Conservation (phyloP, 2,113 vertebrate genomes). For the Noturus placidus region DNA sequence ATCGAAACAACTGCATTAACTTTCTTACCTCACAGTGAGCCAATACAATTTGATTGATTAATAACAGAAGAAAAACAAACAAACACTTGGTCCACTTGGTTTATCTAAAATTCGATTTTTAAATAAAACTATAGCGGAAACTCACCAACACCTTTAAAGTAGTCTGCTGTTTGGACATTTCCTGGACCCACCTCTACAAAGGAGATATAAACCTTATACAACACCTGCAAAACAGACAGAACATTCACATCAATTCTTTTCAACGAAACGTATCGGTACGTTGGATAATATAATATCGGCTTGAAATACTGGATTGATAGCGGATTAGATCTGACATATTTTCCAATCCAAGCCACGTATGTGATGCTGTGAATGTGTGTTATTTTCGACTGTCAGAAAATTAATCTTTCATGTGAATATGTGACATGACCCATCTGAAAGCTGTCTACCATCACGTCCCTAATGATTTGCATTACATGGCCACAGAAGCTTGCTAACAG, state of each 20-base stretch:
- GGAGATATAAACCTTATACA: conserved; percentile 96
- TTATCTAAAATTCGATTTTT: no score
- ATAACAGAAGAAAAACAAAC: not conserved
- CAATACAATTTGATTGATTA: not conserved
- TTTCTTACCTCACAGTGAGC: not conserved
- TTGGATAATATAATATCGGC: not conserved
- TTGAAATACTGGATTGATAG: not conserved
- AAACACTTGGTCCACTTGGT: not conserved
- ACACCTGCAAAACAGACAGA: conserved; percentile 70
- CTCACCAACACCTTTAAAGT: conserved; percentile 95
- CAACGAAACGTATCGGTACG: not conserved
- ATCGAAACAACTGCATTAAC: not conserved
- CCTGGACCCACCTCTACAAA: conserved; percentile 89
- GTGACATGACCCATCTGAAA: not conserved
- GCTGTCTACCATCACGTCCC: not conserved
- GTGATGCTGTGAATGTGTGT: not conserved
- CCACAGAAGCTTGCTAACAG: not conserved
- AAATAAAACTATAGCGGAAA: not conserved
- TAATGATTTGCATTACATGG: not conserved
- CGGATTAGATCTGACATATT: not conserved
- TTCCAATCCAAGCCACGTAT: not conserved
- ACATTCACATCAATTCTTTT: not conserved
- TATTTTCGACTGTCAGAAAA: no score
- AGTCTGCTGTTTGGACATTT: conserved; percentile 84
- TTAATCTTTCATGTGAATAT: not conserved